A percentile compares a stretch with the other conserved stretches of the same genome.
Evolutionary conservation across 2,797 vertebrate species (phyloP).

Genomic region (Alexandromys oeconomus): DNA sequence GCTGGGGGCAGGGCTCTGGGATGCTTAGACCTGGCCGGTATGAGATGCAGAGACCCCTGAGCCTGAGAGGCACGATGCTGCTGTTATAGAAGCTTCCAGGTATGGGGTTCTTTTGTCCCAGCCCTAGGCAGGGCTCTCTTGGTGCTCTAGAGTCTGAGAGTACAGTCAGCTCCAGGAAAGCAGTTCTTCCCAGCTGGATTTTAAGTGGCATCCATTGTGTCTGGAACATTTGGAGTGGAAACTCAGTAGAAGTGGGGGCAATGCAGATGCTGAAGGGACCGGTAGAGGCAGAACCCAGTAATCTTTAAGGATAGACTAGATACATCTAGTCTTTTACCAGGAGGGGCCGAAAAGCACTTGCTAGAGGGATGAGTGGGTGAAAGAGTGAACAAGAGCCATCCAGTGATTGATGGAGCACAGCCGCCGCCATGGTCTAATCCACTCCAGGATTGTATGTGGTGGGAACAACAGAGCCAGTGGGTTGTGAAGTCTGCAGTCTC

Average conservation of each 20-base stretch:
- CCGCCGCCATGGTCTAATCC: neutral
- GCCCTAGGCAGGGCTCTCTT: neutral
- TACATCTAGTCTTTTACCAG: neutral
- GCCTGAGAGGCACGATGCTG: too few species aligned
- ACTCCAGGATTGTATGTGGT: too few species aligned
- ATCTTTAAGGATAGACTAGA: neutral
- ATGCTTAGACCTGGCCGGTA: neutral
- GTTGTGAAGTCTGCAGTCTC: neutral
- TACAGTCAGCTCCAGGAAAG: neutral
- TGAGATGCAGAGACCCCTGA: neutral
- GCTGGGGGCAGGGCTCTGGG: neutral
- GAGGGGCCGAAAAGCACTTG: neutral
- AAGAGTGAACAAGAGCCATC: neutral
- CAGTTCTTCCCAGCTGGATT: neutral
- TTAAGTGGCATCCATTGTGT: neutral
- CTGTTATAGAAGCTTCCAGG: neutral
- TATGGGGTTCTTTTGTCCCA: neutral
- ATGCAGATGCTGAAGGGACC: too few species aligned
- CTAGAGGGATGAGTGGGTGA: neutral
- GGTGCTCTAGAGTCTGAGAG: neutral
- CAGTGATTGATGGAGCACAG: neutral
- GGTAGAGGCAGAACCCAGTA: too few species aligned
- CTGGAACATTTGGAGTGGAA: neutral
- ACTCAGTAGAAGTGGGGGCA: neutral
- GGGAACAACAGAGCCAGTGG: neutral